Conservation (phyloP, 1,140 invertebrate species). For the Panagrolaimus sp. region DNA sequence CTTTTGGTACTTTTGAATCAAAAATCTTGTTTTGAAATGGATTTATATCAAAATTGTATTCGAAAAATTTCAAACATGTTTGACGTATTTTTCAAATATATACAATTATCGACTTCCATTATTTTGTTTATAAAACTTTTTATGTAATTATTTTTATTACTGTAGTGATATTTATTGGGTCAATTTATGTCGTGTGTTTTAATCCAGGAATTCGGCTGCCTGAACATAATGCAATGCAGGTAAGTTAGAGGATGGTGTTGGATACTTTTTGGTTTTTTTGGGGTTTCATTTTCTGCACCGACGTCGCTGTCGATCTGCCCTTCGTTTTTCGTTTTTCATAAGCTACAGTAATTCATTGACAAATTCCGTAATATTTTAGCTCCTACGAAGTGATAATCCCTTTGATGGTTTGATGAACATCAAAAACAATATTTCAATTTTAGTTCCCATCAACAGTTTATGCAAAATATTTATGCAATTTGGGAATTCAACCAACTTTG, state of each 20-base stretch:
- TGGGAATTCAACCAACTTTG: conserved; percentile 28
- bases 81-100: not conserved
- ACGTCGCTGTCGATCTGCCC: too few relatives aligned
- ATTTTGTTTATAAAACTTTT: conserved; percentile 10
- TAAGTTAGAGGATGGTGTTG: conserved; percentile 16
- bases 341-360: too few relatives aligned
- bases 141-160: not conserved
- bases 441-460: conserved; percentile 20
- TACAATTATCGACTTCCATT: not conserved
- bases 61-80: too few relatives aligned
- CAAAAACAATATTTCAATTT: conserved; percentile 39
- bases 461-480: conserved; percentile 39
- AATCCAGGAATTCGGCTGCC: conserved; percentile 39
- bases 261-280: too few relatives aligned
- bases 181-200: conserved; percentile 19
- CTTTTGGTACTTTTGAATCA: conserved; percentile 18
- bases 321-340: too few relatives aligned
- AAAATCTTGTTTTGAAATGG: too few relatives aligned
- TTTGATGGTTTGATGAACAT: conserved; percentile 48
- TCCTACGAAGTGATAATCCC: conserved; percentile 39
- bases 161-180: not conserved
- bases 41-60: too few relatives aligned
- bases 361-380: conserved; percentile 29
- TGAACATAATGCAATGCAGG: conserved; percentile 44
- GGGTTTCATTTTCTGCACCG: too few relatives aligned